Conservation (phyloP, 2,113 vertebrate genomes). For the Haemorhous mexicanus region DNA sequence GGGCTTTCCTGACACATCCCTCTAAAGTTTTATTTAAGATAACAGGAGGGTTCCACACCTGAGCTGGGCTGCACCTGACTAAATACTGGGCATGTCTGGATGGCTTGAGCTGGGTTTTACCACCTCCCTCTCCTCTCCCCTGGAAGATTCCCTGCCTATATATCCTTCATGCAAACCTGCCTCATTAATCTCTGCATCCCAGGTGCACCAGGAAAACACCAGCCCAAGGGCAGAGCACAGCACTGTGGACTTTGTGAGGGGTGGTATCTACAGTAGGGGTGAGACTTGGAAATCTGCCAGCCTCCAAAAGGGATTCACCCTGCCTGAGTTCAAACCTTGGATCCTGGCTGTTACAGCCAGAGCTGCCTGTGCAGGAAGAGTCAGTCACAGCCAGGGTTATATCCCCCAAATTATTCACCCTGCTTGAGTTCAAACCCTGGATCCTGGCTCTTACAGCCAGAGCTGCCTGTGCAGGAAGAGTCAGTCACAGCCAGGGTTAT, state of each 20-base stretch:
- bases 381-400: no score
- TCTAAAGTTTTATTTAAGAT: not conserved
- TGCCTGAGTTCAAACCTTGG: slow-evolving; percentile 5
- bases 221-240: not conserved
- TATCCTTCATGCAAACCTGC: slow-evolving; percentile 4
- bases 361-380: not conserved
- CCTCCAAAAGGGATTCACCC: slow-evolving; percentile 22
- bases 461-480: no score
- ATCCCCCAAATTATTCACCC: no score
- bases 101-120: not conserved
- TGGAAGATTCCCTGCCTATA: not conserved
- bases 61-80: slow-evolving; percentile 50
- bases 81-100: not conserved
- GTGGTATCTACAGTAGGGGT: no score
- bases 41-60: not conserved
- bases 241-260: not conserved
- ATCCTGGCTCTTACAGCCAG: no score
- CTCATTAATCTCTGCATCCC: slow-evolving; percentile 37
- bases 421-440: no score
- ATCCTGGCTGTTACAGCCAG: not conserved
- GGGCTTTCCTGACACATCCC: not conserved
- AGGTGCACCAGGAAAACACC: slow-evolving; percentile 30
- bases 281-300: slow-evolving; percentile 29
- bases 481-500: no score
- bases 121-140: not conserved